These are phyloP conservation scores for Mnemiopsis leidyi DNA, from an alignment of 37 sponge, comb jelly and placozoan genomes.

Conservation along the genomic window DNA sequence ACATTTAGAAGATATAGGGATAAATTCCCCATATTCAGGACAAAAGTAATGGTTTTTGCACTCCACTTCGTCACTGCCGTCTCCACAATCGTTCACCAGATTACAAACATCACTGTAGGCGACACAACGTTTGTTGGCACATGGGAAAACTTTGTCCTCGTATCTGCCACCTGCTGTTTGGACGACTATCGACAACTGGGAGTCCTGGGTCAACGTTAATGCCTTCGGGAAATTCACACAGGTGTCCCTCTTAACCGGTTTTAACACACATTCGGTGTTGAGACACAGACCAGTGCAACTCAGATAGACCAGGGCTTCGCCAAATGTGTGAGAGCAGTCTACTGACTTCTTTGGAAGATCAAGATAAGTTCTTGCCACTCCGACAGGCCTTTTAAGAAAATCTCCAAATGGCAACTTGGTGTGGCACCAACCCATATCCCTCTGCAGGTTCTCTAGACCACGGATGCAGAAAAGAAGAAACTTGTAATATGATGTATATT, in stretches of 20 bases:
- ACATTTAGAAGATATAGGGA: not conserved
- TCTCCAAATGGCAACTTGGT: not conserved
- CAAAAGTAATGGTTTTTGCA: not conserved
- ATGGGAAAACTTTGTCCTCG: not conserved
- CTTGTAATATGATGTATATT: not conserved
- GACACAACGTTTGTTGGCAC: not conserved
- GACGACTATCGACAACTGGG: not conserved
- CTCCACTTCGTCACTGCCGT: not conserved
- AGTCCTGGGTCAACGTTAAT: not conserved
- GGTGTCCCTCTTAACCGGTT: not conserved
- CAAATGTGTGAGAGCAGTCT: not conserved
- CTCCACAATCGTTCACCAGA: not conserved
- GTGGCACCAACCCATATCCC: not conserved
- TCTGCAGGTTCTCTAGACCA: not conserved
- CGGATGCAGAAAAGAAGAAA: not conserved
- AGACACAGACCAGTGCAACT: not conserved
- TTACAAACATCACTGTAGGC: not conserved
- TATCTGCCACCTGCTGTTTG: not conserved
- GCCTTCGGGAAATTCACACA: not conserved
- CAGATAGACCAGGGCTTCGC: not conserved
- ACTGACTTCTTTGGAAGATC: not conserved
- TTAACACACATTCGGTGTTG: not conserved
- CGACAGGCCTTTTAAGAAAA: not conserved
- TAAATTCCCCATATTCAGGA: not conserved
- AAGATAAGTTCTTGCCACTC: not conserved